Conservation (phyloP, 2,113 vertebrate species). For the Noturus placidus region DNA sequence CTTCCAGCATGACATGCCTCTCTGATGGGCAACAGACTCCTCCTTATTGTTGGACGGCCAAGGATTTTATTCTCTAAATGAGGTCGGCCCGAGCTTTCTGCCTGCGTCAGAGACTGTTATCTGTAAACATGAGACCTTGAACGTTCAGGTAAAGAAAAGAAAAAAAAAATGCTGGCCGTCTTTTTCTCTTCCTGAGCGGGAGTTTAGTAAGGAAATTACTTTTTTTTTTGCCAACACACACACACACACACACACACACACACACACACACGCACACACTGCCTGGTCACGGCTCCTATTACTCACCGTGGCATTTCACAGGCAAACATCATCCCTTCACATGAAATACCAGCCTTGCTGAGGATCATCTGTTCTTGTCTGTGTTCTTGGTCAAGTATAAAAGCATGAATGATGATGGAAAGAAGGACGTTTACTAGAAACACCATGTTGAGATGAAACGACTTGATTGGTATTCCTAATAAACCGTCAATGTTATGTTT, state of each 20-base stretch:
- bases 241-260: constrained; percentile 39
- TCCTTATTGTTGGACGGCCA: constrained; percentile 48
- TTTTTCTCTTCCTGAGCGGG: constrained; percentile 42
- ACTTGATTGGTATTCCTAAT: neutral
- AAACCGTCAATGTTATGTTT: neutral
- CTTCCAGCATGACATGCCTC: neutral
- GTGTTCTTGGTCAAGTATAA: neutral
- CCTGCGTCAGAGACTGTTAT: constrained; percentile 22
- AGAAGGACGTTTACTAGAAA: neutral
- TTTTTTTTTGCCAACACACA: constrained; percentile 28
- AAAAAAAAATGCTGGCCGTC: constrained; percentile 14
- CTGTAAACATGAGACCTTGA: constrained; percentile 46
- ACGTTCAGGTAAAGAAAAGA: constrained; percentile 34
- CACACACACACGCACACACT: constrained; percentile 28
- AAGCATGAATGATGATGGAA: neutral
- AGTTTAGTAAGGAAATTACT: constrained; percentile 62
- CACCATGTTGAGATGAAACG: neutral
- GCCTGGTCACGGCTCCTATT: neutral
- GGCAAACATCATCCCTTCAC: constrained; percentile 22
- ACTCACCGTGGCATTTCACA: constrained; percentile 27
- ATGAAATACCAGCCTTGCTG: neutral
- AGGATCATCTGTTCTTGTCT: neutral
- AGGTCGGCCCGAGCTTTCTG: constrained; percentile 48
- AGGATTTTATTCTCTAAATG: constrained; percentile 47
- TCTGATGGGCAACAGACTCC: constrained; percentile 48